These are phyloP conservation scores for Uloborus diversus DNA, from an alignment of 1,140 invertebrate genomes.

Conservation along the genomic window DNA sequence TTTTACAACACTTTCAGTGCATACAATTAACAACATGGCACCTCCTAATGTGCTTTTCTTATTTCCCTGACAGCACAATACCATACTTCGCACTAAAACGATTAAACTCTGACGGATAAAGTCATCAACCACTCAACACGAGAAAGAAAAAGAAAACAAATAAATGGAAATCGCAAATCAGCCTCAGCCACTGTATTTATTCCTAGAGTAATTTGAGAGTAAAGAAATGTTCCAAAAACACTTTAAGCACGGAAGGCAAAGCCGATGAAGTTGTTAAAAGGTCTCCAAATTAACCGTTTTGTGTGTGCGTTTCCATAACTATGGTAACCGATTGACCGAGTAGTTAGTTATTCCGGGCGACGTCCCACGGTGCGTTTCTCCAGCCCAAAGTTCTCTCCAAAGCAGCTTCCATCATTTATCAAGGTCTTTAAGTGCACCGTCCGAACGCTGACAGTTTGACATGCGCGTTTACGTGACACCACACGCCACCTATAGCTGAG, in stretches of 20 bases:
- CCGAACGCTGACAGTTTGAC: conserved; percentile 33
- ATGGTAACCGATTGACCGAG: conserved; percentile 42
- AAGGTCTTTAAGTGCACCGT: conserved; percentile 21
- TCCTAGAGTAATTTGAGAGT: conserved; percentile 15
- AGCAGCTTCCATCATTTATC: conserved; percentile 29
- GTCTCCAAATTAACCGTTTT: conserved; percentile 26
- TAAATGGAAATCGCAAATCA: background rate
- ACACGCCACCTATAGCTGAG: background rate
- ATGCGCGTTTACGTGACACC: conserved; percentile 43
- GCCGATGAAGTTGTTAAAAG: conserved; percentile 42
- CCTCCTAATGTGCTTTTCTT: too few species aligned
- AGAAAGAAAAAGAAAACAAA: conserved; percentile 13
- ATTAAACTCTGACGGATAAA: conserved; percentile 20
- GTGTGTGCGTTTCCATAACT: conserved; percentile 45
- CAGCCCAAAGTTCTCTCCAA: conserved; percentile 23
- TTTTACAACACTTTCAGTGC: too few species aligned
- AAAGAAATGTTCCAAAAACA: background rate
- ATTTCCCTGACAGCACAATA: background rate
- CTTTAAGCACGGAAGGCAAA: conserved; percentile 12
- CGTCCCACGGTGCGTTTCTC: conserved; percentile 14
- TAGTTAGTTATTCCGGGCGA: conserved; percentile 41
- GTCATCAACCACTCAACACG: conserved; percentile 31
- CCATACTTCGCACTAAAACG: background rate
- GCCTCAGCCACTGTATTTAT: conserved; percentile 22
- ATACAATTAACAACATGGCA: too few species aligned